Percentiles rank a stretch among this genome's conserved stretches.
phyloP scores from a whole-genome alignment of 2,113 vertebrate species.

The Nesogale talazaci region DNA sequence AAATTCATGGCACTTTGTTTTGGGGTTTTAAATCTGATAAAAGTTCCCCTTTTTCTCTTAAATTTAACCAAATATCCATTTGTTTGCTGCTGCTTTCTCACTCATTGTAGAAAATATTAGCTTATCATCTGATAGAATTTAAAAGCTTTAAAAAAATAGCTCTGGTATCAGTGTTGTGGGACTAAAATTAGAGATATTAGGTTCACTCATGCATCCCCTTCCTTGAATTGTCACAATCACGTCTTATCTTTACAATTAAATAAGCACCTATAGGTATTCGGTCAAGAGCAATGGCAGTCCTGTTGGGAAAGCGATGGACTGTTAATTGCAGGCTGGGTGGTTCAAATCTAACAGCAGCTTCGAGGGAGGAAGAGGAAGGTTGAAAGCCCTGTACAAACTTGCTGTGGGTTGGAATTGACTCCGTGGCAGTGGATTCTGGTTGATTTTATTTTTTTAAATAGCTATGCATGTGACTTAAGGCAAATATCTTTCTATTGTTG shows the following conservation, averaged over 20 bases:
- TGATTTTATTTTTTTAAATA: not conserved
- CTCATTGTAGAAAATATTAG: slow-evolving; percentile 41
- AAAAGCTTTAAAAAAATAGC: slow-evolving; percentile 37
- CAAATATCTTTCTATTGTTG: not conserved
- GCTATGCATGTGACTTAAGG: not conserved
- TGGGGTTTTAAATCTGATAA: not conserved
- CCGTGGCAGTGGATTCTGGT: too few relatives aligned
- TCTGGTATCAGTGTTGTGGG: not conserved
- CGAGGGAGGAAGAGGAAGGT: too few relatives aligned
- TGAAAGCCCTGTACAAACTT: too few relatives aligned
- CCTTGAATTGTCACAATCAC: not conserved
- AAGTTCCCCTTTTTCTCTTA: slow-evolving; percentile 48
- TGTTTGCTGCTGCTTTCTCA: slow-evolving; percentile 12
- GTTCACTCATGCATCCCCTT: not conserved
- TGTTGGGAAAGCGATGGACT: too few relatives aligned
- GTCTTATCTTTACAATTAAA: not conserved
- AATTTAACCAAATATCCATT: slow-evolving; percentile 49
- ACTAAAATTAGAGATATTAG: not conserved
- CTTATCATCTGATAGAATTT: slow-evolving; percentile 1
- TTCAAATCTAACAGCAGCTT: too few relatives aligned
- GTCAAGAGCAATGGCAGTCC: too few relatives aligned
- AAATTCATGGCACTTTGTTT: not conserved
- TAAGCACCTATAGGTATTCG: not conserved
- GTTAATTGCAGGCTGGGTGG: not conserved
- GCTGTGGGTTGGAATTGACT: too few relatives aligned